A percentile compares a stretch with the other conserved stretches of the same genome.
These are phyloP conservation scores for Caenorhabditis sp. DNA, from an alignment of 2,888 invertebrate species.

Conservation along the genomic window DNA sequence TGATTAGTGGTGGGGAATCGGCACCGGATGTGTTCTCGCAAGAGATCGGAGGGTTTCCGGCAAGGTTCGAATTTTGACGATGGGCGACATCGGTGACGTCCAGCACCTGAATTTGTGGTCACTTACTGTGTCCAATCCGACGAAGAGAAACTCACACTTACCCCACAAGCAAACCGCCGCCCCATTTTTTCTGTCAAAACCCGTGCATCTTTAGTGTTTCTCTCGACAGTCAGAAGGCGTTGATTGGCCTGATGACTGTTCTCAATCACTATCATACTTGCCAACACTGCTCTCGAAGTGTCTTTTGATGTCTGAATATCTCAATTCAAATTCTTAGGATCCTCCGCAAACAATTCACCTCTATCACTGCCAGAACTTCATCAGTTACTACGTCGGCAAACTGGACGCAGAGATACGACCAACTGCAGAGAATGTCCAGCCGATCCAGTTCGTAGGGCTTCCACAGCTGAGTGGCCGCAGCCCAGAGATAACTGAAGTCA, in stretches of 20 bases:
- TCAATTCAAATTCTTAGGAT: no score
- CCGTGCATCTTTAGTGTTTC: constrained; percentile 68
- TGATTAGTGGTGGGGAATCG: constrained; percentile 36
- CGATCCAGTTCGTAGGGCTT: constrained; percentile 71
- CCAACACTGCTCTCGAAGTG: constrained; percentile 58
- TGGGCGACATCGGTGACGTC: background rate
- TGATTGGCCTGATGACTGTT: constrained; percentile 75
- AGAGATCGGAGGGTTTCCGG: background rate
- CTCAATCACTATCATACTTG: constrained; percentile 70
- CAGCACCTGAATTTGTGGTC: no score
- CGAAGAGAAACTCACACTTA: no score
- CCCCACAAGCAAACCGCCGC: constrained; percentile 34
- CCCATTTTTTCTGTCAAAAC: constrained; percentile 63
- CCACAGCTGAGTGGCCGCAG: constrained; percentile 70
- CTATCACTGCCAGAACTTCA: constrained; percentile 59
- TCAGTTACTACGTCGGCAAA: constrained; percentile 71
- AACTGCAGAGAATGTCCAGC: constrained; percentile 71
- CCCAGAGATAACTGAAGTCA: constrained; percentile 70
- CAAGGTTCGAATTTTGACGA: background rate
- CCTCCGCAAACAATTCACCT: no score
- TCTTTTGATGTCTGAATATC: constrained; percentile 65
- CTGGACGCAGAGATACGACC: constrained; percentile 73
- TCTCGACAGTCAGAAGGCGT: constrained; percentile 71
- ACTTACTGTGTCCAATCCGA: no score
- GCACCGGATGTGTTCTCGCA: background rate